Evolutionary conservation across 2,797 vertebrate species (phyloP).

Genomic region (Emys orbicularis): DNA sequence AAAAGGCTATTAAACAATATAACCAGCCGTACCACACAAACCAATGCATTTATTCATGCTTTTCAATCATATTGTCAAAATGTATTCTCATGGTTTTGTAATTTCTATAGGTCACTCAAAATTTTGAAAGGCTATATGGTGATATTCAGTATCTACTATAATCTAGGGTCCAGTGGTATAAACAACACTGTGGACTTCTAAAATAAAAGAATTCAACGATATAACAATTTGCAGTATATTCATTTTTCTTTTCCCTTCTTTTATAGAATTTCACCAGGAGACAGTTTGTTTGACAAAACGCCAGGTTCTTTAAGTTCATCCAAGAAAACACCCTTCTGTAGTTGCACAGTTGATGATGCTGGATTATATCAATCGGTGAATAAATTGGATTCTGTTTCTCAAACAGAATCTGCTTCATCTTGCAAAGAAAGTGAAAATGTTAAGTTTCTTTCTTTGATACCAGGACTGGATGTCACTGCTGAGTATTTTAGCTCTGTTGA

Average conservation of each 20-base stretch:
- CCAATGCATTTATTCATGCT: not conserved
- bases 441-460: constrained; percentile 84
- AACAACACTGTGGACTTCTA: not conserved
- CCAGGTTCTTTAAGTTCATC: constrained; percentile 65
- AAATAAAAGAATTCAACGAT: not conserved
- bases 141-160: not conserved
- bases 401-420: constrained; percentile 51
- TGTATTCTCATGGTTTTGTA: not conserved
- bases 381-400: constrained; percentile 47
- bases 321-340: constrained; percentile 80
- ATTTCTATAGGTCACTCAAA: not conserved
- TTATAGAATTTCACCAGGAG: constrained; percentile 86
- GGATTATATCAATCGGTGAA: constrained; percentile 27
- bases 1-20: not conserved
- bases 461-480: constrained; percentile 86
- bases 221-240: not conserved
- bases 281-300: constrained; percentile 88
- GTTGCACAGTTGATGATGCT: constrained; percentile 75
- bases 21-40: not conserved
- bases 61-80: not conserved
- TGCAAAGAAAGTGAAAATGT: constrained; percentile 81
- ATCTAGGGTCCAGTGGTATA: not conserved
- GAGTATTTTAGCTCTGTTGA: constrained; percentile 82
- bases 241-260: constrained; percentile 25
- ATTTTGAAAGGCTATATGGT: not conserved